These are phyloP conservation scores for Chroicocephalus ridibundus DNA, from an alignment of 2,113 vertebrate species.

Conservation along the genomic window DNA sequence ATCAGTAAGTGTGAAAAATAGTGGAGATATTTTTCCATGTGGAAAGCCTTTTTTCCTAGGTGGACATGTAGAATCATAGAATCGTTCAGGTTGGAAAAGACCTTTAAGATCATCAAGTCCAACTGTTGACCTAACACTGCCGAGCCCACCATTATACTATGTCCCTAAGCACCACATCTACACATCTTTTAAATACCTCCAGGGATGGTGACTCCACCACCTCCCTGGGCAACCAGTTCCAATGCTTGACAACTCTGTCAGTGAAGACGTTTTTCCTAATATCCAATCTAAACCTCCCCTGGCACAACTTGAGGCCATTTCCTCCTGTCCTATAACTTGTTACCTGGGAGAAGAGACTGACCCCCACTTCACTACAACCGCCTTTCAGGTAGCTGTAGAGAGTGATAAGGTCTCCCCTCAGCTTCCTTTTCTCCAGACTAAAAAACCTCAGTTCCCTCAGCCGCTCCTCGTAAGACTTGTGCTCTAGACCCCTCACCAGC, in stretches of 20 bases:
- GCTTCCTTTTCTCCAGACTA: not conserved
- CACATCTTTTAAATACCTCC: not conserved
- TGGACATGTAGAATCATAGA: not conserved
- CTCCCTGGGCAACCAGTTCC: not conserved
- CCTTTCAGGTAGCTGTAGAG: not conserved
- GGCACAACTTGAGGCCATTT: not conserved
- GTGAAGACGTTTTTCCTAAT: not conserved
- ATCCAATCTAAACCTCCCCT: not conserved
- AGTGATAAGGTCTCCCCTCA: not conserved
- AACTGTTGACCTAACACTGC: not conserved
- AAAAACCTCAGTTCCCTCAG: not conserved
- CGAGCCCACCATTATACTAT: not conserved
- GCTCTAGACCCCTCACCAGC: not conserved
- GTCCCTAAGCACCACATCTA: not conserved
- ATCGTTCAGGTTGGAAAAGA: not conserved
- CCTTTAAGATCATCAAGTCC: not conserved
- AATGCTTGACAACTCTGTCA: not conserved
- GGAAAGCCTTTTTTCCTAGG: not conserved
- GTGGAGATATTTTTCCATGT: not conserved
- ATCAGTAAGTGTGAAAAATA: not conserved
- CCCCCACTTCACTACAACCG: not conserved
- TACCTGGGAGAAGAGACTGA: not conserved
- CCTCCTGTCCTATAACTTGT: not conserved
- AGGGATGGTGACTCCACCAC: not conserved
- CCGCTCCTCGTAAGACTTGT: not conserved